Evolutionary conservation across 2,888 invertebrate species (phyloP).

Genomic region (Isoperla grammatica): DNA sequence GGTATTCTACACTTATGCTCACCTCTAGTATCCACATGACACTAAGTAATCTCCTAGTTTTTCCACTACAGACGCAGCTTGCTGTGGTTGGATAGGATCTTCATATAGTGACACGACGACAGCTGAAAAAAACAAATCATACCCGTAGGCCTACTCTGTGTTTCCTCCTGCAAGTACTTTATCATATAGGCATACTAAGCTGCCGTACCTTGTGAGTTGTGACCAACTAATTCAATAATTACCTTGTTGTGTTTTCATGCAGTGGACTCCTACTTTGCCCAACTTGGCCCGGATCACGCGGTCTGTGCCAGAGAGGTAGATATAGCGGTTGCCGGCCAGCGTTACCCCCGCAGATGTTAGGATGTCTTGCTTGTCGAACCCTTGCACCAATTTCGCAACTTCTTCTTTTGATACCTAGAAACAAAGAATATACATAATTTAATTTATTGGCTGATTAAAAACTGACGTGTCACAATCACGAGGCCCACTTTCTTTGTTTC

Average conservation of each 20-base stretch:
- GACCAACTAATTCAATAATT: slow-evolving; percentile 34
- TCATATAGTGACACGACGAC: slow-evolving; percentile 92
- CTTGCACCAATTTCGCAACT: slow-evolving; percentile 80
- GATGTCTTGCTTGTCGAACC: slow-evolving; percentile 84
- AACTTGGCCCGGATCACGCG: slow-evolving; percentile 90
- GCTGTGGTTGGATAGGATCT: slow-evolving; percentile 95
- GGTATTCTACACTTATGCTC: too few relatives aligned
- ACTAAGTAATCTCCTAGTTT: slow-evolving; percentile 96
- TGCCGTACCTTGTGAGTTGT: neutral
- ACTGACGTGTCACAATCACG: too few relatives aligned
- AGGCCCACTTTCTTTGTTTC: too few relatives aligned
- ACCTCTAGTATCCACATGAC: slow-evolving; percentile 86
- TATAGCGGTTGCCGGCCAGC: slow-evolving; percentile 88
- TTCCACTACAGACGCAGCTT: slow-evolving; percentile 94
- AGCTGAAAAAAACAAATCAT: slow-evolving; percentile 57
- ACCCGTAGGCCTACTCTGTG: neutral
- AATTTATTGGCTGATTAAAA: too few relatives aligned
- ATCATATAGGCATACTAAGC: neutral
- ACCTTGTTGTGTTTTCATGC: slow-evolving; percentile 95
- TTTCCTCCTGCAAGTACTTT: neutral
- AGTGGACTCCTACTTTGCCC: slow-evolving; percentile 89
- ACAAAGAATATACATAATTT: slow-evolving; percentile 35
- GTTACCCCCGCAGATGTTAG: slow-evolving; percentile 87
- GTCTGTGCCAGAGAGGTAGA: slow-evolving; percentile 92
- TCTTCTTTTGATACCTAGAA: slow-evolving; percentile 87